Evolutionary conservation across 2,888 invertebrate species (phyloP).

Genomic region (Phortica magna): DNA sequence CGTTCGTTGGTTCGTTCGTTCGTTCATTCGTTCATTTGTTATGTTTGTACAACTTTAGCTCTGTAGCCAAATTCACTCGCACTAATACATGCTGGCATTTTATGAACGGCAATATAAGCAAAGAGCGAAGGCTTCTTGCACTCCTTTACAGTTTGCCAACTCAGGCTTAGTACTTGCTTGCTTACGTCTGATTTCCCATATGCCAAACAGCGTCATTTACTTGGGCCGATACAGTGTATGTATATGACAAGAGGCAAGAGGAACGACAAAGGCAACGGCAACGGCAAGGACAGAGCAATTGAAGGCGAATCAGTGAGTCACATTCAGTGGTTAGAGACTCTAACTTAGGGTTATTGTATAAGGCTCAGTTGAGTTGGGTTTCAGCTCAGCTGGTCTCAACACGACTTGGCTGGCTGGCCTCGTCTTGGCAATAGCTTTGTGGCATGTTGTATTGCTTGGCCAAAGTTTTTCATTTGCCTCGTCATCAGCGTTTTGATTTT

Average conservation of each 20-base stretch:
- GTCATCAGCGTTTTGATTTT: slow-evolving; percentile 75
- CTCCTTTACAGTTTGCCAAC: slow-evolving; percentile 2
- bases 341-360: too few relatives aligned
- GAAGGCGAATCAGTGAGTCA: slow-evolving; percentile 17
- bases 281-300: background rate
- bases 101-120: slow-evolving; percentile 51
- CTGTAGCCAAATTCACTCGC: slow-evolving; percentile 36
- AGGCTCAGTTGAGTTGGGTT: too few relatives aligned
- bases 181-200: slow-evolving; percentile 69
- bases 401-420: background rate
- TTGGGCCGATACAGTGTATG: background rate
- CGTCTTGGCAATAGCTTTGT: slow-evolving; percentile 44
- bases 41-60: slow-evolving; percentile 44
- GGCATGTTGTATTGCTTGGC: slow-evolving; percentile 37
- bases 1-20: slow-evolving; percentile 49
- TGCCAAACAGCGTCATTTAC: slow-evolving; percentile 51
- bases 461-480: slow-evolving; percentile 73
- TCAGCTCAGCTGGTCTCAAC: slow-evolving; percentile 28
- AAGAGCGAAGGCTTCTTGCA: slow-evolving; percentile 35
- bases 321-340: too few relatives aligned
- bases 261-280: background rate
- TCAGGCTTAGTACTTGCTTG: background rate
- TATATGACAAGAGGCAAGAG: too few relatives aligned
- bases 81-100: slow-evolving; percentile 60
- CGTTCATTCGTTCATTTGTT: slow-evolving; percentile 13